These are phyloP conservation scores for Aradus depressus DNA, from an alignment of 2,888 invertebrate species.

Conservation along the genomic window DNA sequence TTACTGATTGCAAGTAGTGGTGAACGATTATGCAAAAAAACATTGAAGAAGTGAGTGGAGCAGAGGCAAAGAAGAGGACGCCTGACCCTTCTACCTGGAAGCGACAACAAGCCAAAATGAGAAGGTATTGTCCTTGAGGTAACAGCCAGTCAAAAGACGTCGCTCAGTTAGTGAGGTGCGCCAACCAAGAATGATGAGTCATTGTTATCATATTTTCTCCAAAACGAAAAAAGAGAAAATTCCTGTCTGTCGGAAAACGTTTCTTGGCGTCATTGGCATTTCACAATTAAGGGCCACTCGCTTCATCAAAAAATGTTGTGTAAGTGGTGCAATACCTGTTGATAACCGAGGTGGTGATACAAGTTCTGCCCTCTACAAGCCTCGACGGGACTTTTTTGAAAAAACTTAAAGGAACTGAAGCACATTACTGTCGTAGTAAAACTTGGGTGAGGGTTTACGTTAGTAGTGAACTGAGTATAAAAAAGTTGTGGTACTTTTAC, in stretches of 20 bases:
- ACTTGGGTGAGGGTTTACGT: conserved; percentile 1
- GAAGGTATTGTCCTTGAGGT: no score
- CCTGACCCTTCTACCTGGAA: no score
- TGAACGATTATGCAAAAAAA: no score
- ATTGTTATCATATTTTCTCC: no score
- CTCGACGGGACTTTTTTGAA: conserved; percentile 3
- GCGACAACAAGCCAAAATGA: no score
- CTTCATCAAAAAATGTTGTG: conserved; percentile 10
- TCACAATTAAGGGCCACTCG: conserved; percentile 6
- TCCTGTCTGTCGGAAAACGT: conserved; percentile 12
- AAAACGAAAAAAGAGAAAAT: no score
- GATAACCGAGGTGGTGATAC: conserved; percentile 13
- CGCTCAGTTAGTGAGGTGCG: conserved; percentile 1
- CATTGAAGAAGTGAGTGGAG: no score
- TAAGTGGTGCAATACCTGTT: conserved; percentile 1
- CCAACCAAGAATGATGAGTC: no score
- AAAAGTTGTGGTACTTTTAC: conserved; percentile 6
- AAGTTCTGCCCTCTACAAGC: conserved; percentile 5
- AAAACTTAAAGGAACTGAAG: not conserved
- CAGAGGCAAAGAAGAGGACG: no score
- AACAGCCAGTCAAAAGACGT: no score
- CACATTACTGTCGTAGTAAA: conserved; percentile 8
- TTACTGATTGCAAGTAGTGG: no score
- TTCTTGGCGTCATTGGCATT: conserved; percentile 11
- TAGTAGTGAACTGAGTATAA: not conserved